Evolutionary conservation across 2,113 vertebrate species (phyloP).

Genomic region (Pituophis catenifer): DNA sequence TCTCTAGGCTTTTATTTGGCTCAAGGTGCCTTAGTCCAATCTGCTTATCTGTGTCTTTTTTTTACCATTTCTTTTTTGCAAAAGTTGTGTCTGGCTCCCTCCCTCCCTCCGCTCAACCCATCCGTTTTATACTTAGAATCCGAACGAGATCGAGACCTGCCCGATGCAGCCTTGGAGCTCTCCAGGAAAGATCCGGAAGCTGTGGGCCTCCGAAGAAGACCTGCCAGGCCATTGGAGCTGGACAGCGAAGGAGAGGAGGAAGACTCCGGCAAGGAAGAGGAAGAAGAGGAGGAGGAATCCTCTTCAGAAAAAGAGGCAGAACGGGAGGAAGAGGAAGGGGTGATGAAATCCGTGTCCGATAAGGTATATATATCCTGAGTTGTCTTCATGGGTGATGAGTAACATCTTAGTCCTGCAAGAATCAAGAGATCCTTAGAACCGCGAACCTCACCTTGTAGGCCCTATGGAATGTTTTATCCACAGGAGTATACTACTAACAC

Average conservation of each 20-base stretch:
- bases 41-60: background rate
- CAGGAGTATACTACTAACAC: background rate
- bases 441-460: background rate
- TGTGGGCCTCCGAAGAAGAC: constrained; percentile 75
- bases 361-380: constrained; percentile 69
- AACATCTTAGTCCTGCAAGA: background rate
- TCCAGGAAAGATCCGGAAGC: constrained; percentile 82
- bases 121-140: constrained; percentile 63
- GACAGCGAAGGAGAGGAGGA: constrained; percentile 97
- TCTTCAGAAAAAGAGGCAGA: constrained; percentile 86
- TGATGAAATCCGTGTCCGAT: constrained; percentile 67
- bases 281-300: constrained; percentile 74
- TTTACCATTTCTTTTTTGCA: background rate
- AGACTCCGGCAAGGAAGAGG: constrained; percentile 76
- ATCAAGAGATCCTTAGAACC: background rate
- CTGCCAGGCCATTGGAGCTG: constrained; percentile 82
- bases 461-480: background rate
- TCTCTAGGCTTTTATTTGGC: background rate
- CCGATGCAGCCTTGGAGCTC: constrained; percentile 75
- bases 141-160: constrained; percentile 69
- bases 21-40: background rate
- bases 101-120: background rate
- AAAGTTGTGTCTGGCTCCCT: background rate
- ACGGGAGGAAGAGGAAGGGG: constrained; percentile 68
- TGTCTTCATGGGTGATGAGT: background rate